These are phyloP conservation scores for Bos javanicus DNA, from an alignment of 2,113 vertebrate species.

Conservation along the genomic window DNA sequence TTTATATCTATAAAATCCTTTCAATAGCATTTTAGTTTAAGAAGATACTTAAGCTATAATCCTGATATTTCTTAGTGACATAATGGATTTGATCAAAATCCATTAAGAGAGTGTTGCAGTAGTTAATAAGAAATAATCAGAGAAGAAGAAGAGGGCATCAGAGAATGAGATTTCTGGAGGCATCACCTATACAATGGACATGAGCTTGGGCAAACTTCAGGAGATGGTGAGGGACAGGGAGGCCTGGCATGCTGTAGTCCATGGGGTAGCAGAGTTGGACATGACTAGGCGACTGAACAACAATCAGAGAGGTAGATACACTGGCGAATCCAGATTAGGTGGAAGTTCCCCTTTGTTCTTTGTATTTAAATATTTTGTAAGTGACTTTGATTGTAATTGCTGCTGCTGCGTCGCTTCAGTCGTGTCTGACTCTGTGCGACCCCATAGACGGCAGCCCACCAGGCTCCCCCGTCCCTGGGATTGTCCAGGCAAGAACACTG, in stretches of 20 bases:
- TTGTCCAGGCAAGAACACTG: no score
- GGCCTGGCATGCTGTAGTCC: neutral
- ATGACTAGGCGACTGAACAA: neutral
- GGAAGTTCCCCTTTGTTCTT: neutral
- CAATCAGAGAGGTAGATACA: neutral
- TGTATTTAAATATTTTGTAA: neutral
- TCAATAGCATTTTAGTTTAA: neutral
- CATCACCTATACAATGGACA: neutral
- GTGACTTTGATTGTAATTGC: neutral
- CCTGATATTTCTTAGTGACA: neutral
- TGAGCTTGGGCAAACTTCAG: neutral
- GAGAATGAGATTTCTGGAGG: neutral
- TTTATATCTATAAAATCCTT: neutral
- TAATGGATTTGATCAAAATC: neutral
- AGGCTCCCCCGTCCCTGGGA: no score
- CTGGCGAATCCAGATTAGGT: neutral
- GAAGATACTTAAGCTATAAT: neutral
- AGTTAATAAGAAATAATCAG: neutral
- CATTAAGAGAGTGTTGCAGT: neutral
- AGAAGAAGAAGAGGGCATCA: neutral
- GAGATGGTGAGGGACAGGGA: neutral
- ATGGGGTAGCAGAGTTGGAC: neutral
- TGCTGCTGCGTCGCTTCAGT: no score
- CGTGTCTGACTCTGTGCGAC: no score
- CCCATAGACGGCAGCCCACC: no score